These are phyloP conservation scores for Congeria kusceri DNA, from an alignment of 2,888 invertebrate genomes.

Conservation along the genomic window DNA sequence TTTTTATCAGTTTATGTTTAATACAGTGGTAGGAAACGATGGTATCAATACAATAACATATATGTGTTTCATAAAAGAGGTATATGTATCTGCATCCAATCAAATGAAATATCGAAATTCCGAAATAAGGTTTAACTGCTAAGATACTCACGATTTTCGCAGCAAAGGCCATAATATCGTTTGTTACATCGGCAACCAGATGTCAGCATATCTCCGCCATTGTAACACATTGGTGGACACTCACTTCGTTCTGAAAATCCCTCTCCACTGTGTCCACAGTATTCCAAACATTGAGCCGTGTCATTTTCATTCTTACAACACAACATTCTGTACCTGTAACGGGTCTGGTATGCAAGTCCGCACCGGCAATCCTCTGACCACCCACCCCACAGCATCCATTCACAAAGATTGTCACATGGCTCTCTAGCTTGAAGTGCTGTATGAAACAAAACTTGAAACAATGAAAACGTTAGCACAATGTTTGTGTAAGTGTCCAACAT, in stretches of 20 bases:
- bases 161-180: not conserved
- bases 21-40: no score
- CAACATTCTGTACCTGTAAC: not conserved
- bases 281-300: not conserved
- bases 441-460: no score
- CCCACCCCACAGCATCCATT: conserved; percentile 11
- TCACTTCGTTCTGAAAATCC: no score
- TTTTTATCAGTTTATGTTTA: no score
- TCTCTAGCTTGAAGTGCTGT: no score
- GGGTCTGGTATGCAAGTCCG: not conserved
- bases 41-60: no score
- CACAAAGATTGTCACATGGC: not conserved
- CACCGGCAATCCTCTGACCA: conserved; percentile 7
- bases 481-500: no score
- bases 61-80: no score
- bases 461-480: no score
- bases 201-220: not conserved
- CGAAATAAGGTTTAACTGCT: no score
- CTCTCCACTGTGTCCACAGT: not conserved
- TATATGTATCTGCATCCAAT: no score
- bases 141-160: conserved; percentile 15
- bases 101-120: no score
- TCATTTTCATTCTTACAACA: not conserved
- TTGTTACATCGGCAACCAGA: not conserved
- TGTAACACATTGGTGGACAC: not conserved